Evolutionary conservation across 2,113 vertebrate genomes (phyloP).

Genomic region (Synodontis membranacea): DNA sequence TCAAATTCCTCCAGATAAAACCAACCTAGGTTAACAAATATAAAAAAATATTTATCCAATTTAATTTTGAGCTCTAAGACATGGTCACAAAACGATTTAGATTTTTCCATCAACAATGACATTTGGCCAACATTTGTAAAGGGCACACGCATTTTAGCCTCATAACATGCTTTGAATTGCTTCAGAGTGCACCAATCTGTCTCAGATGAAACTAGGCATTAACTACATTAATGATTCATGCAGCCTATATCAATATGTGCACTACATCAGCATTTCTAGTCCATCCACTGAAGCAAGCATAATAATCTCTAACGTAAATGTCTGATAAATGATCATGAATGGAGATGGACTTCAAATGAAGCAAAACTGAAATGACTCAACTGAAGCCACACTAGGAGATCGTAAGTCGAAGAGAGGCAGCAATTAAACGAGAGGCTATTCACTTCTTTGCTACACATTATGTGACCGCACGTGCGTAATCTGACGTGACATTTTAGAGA

Average conservation of each 20-base stretch:
- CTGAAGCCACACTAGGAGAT: constrained; percentile 13
- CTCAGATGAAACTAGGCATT: constrained; percentile 29
- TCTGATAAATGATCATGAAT: constrained; percentile 23
- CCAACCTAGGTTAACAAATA: neutral
- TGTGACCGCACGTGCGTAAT: constrained; percentile 22
- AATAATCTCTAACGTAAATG: constrained; percentile 20
- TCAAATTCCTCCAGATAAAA: neutral
- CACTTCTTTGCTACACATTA: constrained; percentile 20
- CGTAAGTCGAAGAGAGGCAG: neutral
- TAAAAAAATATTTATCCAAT: neutral
- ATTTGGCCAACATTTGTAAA: neutral
- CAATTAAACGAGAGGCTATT: constrained; percentile 43
- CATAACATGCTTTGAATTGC: constrained; percentile 2
- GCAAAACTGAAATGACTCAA: constrained; percentile 20
- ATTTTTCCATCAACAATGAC: constrained; percentile 4
- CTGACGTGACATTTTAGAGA: constrained; percentile 45
- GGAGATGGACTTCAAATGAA: constrained; percentile 39
- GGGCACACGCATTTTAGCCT: neutral
- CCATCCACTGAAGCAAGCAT: constrained; percentile 8
- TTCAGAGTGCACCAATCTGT: constrained; percentile 19
- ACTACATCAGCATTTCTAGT: constrained; percentile 37
- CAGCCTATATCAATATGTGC: constrained; percentile 12
- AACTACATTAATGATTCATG: constrained; percentile 44
- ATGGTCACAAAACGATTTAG: neutral
- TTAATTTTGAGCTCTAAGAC: neutral